Evolutionary conservation across 2,888 invertebrate genomes (phyloP), one percentile per base, ranked within the genome.

Genomic region (Andrena hattorfiana): DNA sequence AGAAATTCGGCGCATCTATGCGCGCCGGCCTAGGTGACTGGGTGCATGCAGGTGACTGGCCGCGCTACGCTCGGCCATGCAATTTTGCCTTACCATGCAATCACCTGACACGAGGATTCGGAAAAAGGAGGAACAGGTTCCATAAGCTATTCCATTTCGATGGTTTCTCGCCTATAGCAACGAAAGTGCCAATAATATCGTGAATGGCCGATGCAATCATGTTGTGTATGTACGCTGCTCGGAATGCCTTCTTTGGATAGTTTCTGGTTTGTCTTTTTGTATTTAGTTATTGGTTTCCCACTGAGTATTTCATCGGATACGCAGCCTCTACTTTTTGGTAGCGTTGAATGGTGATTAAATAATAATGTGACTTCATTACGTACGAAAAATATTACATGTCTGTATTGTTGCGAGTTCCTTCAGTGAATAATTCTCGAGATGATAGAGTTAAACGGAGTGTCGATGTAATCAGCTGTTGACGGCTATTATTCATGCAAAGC

Each of bases 1-100:
- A 76, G 75, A 77, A 86, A 83, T 86, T 83, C 86, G 67, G 56
- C 66, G 68, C 59, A 64, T 60, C 35, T 54, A 35, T 16, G 42
- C 51, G 49, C 20, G 20, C 8, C 20, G n/a, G 10, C n/a, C 51
- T 20, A 23, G 10, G n/a, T 72, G 26, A 23, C 51, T 20, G 16
- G 16, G n/a, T 68, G 26, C 30, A 26, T 30, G 23, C 30, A 59
- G 32, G 16, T 20, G 26, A n/a, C 59, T 16, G 48, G 28, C 56
- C 60, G 48, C 69, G 26, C 67, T 20, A 68, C 30, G 32, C 42
- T 71, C 26, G 59, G 7, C 56, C 70, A 48, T 48, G 70, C 68
- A 70, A 83, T 83, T 77, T 83, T 76, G 60, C 77, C 51, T 35
- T 8, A 62, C 32, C 72, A 30, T 77, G 23, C 73, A 69, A 77